Evolutionary conservation across 2,113 vertebrate genomes (phyloP).

Genomic region (Pygathrix nemaeus): DNA sequence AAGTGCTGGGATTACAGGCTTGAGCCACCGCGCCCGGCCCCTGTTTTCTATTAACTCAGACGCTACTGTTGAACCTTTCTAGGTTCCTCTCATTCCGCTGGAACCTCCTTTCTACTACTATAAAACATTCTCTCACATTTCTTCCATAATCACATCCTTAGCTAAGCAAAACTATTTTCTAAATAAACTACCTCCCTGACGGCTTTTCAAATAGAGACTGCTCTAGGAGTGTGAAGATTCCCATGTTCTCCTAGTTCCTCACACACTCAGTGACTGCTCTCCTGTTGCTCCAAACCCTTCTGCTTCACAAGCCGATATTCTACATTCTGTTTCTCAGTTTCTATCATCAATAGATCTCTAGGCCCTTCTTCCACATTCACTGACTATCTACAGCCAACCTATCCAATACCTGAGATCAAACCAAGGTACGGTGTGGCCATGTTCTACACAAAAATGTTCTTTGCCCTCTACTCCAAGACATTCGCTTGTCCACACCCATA

Average conservation of each 20-base stretch:
- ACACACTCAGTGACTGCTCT: not conserved
- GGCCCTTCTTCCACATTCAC: not conserved
- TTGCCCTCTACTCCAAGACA: not conserved
- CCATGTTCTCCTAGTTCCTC: not conserved
- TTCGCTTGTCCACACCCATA: not conserved
- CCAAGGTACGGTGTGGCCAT: not conserved
- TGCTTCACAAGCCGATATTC: not conserved
- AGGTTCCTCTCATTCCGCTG: not conserved
- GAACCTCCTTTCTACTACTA: not conserved
- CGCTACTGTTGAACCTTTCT: not conserved
- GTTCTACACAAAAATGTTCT: not conserved
- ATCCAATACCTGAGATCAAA: not conserved
- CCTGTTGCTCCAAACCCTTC: not conserved
- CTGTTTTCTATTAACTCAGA: not conserved
- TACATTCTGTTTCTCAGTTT: not conserved
- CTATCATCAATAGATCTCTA: not conserved
- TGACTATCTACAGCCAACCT: not conserved
- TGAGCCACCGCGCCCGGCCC: not conserved
- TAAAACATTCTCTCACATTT: not conserved
- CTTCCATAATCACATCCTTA: not conserved
- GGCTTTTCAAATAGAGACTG: not conserved
- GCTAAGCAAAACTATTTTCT: not conserved
- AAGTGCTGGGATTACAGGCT: too few species aligned
- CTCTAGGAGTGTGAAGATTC: not conserved
- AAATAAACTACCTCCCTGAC: not conserved